Percentiles rank a stretch among this genome's conserved stretches.
Conservation (phyloP, 2,888 invertebrate species). For the Scotopteryx bipunctaria region DNA sequence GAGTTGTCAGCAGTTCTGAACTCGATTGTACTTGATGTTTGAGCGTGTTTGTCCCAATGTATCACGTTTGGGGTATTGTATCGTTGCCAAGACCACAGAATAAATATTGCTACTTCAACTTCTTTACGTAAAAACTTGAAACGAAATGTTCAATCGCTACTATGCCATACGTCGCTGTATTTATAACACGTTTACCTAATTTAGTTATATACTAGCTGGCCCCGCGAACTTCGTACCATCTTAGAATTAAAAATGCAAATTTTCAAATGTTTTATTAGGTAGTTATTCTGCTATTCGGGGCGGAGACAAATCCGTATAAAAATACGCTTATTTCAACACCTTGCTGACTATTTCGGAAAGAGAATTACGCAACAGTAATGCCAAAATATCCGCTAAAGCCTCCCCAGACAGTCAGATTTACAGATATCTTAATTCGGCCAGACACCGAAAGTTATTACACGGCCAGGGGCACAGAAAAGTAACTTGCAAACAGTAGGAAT, state of each 20-base stretch:
- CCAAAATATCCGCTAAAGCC: constrained; percentile 17
- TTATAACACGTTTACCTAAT: no score
- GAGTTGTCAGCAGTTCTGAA: constrained; percentile 2
- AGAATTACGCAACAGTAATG: constrained; percentile 4
- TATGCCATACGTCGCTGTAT: no score
- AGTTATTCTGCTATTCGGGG: no score
- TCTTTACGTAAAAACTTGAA: no score
- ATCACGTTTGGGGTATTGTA: constrained; percentile 28
- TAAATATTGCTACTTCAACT: background rate
- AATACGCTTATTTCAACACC: no score
- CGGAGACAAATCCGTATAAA: no score
- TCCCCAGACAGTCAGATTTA: constrained; percentile 18
- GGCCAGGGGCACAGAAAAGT: constrained; percentile 10
- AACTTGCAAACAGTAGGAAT: constrained; percentile 5
- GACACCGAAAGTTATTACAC: constrained; percentile 27
- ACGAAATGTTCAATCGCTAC: no score
- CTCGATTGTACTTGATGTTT: constrained; percentile 21
- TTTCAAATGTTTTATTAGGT: no score
- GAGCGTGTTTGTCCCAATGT: constrained; percentile 28
- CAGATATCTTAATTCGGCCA: constrained; percentile 23
- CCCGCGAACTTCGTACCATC: no score
- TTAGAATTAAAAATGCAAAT: no score
- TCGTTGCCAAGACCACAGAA: constrained; percentile 24
- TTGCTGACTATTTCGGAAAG: background rate
- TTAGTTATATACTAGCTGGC: no score